A percentile compares a stretch with the other conserved stretches of the same genome.
Evolutionary conservation across 2,888 invertebrate genomes (phyloP).

Genomic region (Poecilobothrus nobilitatus): DNA sequence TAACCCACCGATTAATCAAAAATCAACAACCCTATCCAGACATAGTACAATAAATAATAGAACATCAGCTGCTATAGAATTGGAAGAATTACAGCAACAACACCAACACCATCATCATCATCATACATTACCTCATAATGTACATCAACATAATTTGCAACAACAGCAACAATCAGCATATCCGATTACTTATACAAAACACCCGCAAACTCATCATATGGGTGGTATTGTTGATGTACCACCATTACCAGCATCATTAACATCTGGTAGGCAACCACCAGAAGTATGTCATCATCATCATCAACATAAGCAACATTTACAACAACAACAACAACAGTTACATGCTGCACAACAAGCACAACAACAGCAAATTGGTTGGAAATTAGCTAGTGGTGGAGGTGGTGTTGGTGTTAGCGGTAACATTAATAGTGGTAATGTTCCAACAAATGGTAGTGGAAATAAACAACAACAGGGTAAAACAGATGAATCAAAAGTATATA

Average conservation of each 20-base stretch:
- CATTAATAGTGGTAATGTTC: constrained; percentile 12
- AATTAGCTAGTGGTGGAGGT: constrained; percentile 17
- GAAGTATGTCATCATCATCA: constrained; percentile 39
- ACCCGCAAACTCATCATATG: constrained; percentile 15
- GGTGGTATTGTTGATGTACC: constrained; percentile 16
- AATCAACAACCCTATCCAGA: constrained; percentile 28
- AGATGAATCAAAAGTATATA: constrained; percentile 55
- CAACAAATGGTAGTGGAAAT: constrained; percentile 17
- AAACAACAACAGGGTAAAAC: constrained; percentile 29
- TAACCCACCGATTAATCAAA: constrained; percentile 20
- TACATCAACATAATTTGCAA: constrained; percentile 21
- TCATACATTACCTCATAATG: not conserved
- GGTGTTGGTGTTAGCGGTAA: not conserved
- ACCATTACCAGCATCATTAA: constrained; percentile 15
- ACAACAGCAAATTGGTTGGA: constrained; percentile 13
- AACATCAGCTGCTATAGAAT: constrained; percentile 34
- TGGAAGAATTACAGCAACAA: constrained; percentile 35
- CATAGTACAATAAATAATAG: constrained; percentile 27
- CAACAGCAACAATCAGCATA: not conserved
- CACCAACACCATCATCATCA: constrained; percentile 25
- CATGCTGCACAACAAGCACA: constrained; percentile 18
- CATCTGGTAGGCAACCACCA: constrained; percentile 19
- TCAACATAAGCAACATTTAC: constrained; percentile 39
- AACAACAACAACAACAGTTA: constrained; percentile 31
- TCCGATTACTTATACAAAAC: not conserved